These are phyloP conservation scores for Liopterus haemorrhoidalis DNA, from an alignment of 2,888 invertebrate genomes.

Conservation along the genomic window DNA sequence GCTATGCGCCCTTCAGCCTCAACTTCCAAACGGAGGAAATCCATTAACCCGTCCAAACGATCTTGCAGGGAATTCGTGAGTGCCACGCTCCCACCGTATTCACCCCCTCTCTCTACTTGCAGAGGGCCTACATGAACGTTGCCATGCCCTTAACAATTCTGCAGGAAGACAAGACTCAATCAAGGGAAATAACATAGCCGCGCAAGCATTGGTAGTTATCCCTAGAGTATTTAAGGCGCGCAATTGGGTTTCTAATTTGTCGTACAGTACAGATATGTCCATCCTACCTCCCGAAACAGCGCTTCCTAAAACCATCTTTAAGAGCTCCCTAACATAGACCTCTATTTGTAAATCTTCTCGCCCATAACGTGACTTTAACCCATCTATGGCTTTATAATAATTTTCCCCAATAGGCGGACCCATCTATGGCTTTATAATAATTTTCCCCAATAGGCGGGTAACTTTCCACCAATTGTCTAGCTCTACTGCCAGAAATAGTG, in stretches of 20 bases:
- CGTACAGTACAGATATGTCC: constrained; percentile 28
- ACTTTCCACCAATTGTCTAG: constrained; percentile 29
- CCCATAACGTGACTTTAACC: constrained; percentile 33
- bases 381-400: constrained; percentile 27
- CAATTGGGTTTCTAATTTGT: constrained; percentile 35
- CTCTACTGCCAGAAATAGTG: constrained; percentile 23
- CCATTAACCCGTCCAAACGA: no score
- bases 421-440: no score
- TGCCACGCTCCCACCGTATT: no score
- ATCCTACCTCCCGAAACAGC: constrained; percentile 18
- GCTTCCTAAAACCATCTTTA: constrained; percentile 33
- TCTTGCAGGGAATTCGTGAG: no score
- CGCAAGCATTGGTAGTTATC: constrained; percentile 33
- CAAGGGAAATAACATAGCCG: constrained; percentile 35
- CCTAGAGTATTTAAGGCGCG: constrained; percentile 33
- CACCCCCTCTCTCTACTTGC: no score
- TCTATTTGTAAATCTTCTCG: constrained; percentile 35
- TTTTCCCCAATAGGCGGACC: constrained; percentile 25
- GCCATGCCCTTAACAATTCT: constrained; percentile 33
- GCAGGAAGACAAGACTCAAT: constrained; percentile 37
- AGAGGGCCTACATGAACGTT: constrained; percentile 21
- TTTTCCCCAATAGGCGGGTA: no score
- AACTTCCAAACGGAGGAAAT: neutral
- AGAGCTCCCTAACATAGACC: constrained; percentile 35
- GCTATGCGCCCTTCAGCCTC: neutral